A percentile compares a stretch with the other conserved stretches of the same genome.
These are phyloP conservation scores for Halyomorpha halys DNA, from an alignment of 1,140 invertebrate species.

Conservation along the genomic window DNA sequence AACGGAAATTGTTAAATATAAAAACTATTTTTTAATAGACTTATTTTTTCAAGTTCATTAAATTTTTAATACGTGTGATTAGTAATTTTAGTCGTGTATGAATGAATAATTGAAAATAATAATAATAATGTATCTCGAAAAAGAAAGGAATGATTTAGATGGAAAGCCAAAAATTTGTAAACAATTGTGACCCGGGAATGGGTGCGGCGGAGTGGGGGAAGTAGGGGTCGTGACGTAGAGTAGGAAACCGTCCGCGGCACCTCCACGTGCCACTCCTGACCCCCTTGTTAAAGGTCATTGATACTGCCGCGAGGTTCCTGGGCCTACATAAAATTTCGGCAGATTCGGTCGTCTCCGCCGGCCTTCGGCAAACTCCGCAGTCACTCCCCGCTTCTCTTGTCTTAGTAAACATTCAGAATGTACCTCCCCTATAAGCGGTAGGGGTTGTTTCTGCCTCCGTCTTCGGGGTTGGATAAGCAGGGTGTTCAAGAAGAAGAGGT, in stretches of 20 bases:
- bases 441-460: neutral
- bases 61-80: no score
- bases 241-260: slow-evolving; percentile 17
- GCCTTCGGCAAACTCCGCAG: slow-evolving; percentile 2
- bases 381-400: slow-evolving; percentile 8
- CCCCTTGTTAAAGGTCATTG: slow-evolving; percentile 20
- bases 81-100: no score
- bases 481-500: neutral
- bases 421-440: neutral
- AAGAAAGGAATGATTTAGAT: no score
- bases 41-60: no score
- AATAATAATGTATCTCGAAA: no score
- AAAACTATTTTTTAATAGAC: no score
- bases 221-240: slow-evolving; percentile 16
- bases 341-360: slow-evolving; percentile 20
- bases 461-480: neutral
- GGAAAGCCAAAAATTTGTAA: neutral
- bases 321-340: slow-evolving; percentile 21
- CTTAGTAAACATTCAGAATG: slow-evolving; percentile 21
- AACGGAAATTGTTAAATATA: no score
- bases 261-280: slow-evolving; percentile 22
- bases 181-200: slow-evolving; percentile 13
- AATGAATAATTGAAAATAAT: no score
- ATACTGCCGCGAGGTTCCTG: neutral
- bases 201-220: slow-evolving; percentile 5